Conservation (phyloP, 2,888 invertebrate genomes). For the Pseudolycoriella hygida region DNA sequence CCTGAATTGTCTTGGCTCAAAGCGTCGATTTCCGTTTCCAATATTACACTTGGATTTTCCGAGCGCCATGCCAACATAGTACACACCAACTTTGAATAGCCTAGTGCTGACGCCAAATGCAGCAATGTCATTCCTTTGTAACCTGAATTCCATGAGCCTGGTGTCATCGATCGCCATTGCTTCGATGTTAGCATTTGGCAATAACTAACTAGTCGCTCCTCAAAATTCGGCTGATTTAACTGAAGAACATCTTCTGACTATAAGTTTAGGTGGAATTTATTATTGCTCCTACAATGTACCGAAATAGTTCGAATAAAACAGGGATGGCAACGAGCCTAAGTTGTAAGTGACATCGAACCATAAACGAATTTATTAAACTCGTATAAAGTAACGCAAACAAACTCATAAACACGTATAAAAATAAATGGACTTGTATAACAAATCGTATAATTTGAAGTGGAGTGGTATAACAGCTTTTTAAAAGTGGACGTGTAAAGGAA, state of each 20-base stretch:
- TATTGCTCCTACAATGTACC: neutral
- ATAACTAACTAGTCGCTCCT: slow-evolving; percentile 71
- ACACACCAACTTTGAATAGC: slow-evolving; percentile 71
- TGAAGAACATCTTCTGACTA: slow-evolving; percentile 27
- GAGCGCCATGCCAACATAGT: slow-evolving; percentile 73
- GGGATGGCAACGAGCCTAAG: too few species aligned
- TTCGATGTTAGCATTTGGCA: slow-evolving; percentile 56
- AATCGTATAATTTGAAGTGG: too few species aligned
- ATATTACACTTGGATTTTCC: slow-evolving; percentile 69
- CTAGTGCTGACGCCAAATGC: slow-evolving; percentile 80
- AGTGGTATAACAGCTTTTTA: too few species aligned
- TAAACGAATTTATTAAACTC: too few species aligned
- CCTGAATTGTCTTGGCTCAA: slow-evolving; percentile 78
- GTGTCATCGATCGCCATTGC: slow-evolving; percentile 32
- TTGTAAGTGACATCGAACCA: too few species aligned
- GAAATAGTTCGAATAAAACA: too few species aligned
- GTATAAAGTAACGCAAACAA: too few species aligned
- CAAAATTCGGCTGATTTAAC: slow-evolving; percentile 55
- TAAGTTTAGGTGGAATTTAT: neutral
- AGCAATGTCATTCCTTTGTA: slow-evolving; percentile 53
- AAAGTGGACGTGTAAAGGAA: too few species aligned
- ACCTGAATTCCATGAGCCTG: slow-evolving; percentile 37
- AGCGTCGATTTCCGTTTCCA: slow-evolving; percentile 86
- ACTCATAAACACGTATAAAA: too few species aligned
- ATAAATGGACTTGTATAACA: too few species aligned